Evolutionary conservation across 2,113 vertebrate genomes (phyloP).

Genomic region (Oryctolagus cuniculus): mOryCun1.1 NC_091439.1:57937001-57937500

Average conservation of each 20-base stretch:
- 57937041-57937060: background rate
- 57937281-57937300: background rate
- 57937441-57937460: too few species aligned
- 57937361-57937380: too few species aligned
- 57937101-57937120: background rate
- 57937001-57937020: background rate
- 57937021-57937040: slow-evolving; percentile 6
- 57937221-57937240: background rate
- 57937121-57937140: background rate
- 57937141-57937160: background rate
- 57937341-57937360: too few species aligned
- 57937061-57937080: background rate
- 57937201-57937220: background rate
- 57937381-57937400: too few species aligned
- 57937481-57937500: too few species aligned
- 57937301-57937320: too few species aligned
- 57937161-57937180: background rate
- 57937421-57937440: too few species aligned
- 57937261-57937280: background rate
- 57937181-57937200: background rate
- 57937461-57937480: too few species aligned
- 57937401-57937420: too few species aligned
- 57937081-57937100: slow-evolving; percentile 7
- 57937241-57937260: slow-evolving; percentile 3
- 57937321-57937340: too few species aligned